Conservation (phyloP, 2,113 vertebrate species). For the Macquaria ambigua region DNA sequence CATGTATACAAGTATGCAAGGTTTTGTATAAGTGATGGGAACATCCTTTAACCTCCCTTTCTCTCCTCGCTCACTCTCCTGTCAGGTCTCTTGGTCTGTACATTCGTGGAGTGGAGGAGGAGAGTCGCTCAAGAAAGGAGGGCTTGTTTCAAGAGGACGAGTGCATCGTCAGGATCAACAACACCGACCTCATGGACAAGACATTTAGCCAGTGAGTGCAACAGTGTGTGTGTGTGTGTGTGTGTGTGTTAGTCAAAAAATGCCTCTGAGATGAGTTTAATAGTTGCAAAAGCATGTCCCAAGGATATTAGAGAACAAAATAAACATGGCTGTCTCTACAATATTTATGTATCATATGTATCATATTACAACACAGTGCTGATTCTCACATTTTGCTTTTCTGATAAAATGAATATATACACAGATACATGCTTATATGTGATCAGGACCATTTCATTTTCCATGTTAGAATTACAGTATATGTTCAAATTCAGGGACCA, state of each 20-base stretch:
- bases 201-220: conserved; percentile 94
- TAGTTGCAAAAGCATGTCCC: not conserved
- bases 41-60: not conserved
- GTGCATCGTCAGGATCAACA: conserved; percentile 96
- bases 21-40: not conserved
- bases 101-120: conserved; percentile 94
- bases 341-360: no score
- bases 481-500: no score
- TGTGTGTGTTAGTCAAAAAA: not conserved
- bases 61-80: not conserved
- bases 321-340: not conserved
- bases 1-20: not conserved
- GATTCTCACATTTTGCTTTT: not conserved
- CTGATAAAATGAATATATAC: not conserved
- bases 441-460: not conserved
- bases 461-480: no score
- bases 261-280: not conserved
- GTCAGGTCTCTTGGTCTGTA: conserved; percentile 91
- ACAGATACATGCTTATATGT: not conserved
- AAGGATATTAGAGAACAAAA: not conserved
- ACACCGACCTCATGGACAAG: conserved; percentile 91
- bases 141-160: conserved; percentile 93
- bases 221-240: not conserved
- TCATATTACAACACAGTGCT: not conserved
- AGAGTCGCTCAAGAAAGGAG: conserved; percentile 92